These are phyloP conservation scores for Agriopis leucophaearia DNA, from an alignment of 2,888 invertebrate genomes.

Conservation along the genomic window DNA sequence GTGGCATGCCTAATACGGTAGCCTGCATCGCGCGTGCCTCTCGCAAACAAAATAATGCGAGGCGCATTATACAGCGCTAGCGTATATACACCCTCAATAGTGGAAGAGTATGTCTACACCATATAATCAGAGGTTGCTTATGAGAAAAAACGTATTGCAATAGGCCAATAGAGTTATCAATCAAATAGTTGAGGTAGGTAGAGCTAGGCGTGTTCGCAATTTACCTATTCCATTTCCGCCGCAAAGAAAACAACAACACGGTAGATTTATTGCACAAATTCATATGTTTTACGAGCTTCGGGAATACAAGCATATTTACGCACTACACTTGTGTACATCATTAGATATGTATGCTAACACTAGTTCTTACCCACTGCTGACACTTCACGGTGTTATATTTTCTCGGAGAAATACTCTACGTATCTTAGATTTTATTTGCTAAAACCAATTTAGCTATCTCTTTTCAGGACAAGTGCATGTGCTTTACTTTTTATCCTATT, in stretches of 20 bases:
- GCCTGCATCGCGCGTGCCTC: too few species aligned
- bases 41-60: too few species aligned
- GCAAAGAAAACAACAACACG: slow-evolving; percentile 14
- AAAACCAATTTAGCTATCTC: too few species aligned
- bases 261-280: slow-evolving; percentile 19
- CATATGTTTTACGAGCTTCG: slow-evolving; percentile 17
- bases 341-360: neutral
- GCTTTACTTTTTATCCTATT: too few species aligned
- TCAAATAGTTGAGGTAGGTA: slow-evolving; percentile 7
- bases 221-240: slow-evolving; percentile 12
- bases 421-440: too few species aligned
- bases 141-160: neutral
- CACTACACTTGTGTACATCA: neutral
- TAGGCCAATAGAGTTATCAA: neutral
- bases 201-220: slow-evolving; percentile 1
- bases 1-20: too few species aligned
- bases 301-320: neutral
- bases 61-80: too few species aligned
- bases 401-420: neutral
- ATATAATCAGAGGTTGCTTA: too few species aligned
- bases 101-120: too few species aligned
- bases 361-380: too few species aligned
- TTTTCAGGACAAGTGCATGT: too few species aligned
- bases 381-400: neutral
- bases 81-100: too few species aligned